Evolutionary conservation across 2,888 invertebrate genomes (phyloP).

Genomic region (Agrotis clavis): DNA sequence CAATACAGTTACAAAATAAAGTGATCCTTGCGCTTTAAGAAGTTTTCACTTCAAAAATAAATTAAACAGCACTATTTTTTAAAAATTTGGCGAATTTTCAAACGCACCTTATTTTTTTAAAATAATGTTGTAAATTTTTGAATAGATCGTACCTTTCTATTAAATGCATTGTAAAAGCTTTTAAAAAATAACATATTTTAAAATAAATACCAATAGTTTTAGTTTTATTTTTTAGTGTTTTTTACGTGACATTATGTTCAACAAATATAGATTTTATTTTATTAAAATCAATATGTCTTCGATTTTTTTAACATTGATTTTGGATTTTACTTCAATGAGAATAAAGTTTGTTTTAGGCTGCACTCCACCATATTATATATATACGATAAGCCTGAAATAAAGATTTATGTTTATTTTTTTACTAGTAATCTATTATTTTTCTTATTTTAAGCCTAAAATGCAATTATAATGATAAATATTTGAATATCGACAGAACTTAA

Average conservation of each 20-base stretch:
- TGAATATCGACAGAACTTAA: background rate
- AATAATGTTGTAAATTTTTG: background rate
- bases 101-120: background rate
- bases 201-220: constrained; percentile 49
- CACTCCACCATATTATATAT: background rate
- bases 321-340: no score
- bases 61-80: constrained; percentile 19
- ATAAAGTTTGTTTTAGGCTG: no score
- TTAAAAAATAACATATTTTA: constrained; percentile 26
- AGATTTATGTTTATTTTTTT: background rate
- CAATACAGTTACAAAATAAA: no score
- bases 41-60: constrained; percentile 1
- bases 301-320: background rate
- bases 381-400: no score
- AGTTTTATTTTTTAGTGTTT: constrained; percentile 23
- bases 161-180: constrained; percentile 23
- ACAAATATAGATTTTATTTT: constrained; percentile 13
- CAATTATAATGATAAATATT: constrained; percentile 21
- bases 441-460: constrained; percentile 13
- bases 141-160: constrained; percentile 12
- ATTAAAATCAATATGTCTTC: constrained; percentile 46
- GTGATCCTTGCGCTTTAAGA: no score
- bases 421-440: constrained; percentile 15
- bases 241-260: constrained; percentile 18
- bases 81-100: constrained; percentile 5